These are phyloP conservation scores for Agrotis exclamationis DNA, from an alignment of 2,888 invertebrate genomes.

Conservation along the genomic window DNA sequence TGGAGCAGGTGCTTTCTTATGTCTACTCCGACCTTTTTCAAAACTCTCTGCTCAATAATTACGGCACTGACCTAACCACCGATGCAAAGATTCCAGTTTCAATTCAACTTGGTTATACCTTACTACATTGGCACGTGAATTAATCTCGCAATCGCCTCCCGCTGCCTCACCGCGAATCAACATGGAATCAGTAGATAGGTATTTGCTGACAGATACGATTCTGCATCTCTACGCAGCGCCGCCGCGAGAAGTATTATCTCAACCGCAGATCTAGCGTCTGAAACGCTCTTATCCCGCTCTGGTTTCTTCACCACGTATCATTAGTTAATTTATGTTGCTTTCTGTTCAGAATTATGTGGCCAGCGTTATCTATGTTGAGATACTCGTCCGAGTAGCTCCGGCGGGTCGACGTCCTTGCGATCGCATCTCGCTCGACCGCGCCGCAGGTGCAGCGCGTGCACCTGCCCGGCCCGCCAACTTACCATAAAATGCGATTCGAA, in stretches of 20 bases:
- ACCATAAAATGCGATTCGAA: constrained; percentile 90
- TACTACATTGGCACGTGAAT: constrained; percentile 45
- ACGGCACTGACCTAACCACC: constrained; percentile 14
- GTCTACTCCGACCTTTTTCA: constrained; percentile 35
- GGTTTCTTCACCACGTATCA: constrained; percentile 81
- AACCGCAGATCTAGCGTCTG: constrained; percentile 74
- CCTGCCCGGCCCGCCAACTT: constrained; percentile 89
- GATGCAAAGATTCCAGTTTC: constrained; percentile 36
- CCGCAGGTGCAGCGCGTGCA: constrained; percentile 89
- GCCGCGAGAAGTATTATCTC: constrained; percentile 75
- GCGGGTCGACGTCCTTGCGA: constrained; percentile 87
- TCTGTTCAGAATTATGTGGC: constrained; percentile 83
- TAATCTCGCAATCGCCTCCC: constrained; percentile 60
- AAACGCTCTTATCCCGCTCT: constrained; percentile 74
- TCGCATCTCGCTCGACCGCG: constrained; percentile 87
- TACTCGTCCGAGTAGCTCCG: constrained; percentile 73
- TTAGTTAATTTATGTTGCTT: constrained; percentile 86
- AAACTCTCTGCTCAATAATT: constrained; percentile 28
- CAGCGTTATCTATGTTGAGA: constrained; percentile 81
- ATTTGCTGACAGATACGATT: constrained; percentile 70
- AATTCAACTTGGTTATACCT: constrained; percentile 30
- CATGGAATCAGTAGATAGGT: constrained; percentile 62
- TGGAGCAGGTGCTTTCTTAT: constrained; percentile 50
- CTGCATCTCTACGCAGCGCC: constrained; percentile 69
- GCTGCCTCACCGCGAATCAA: constrained; percentile 54